Conservation (phyloP, 2,113 vertebrate species). For the Sinocyclocheilus rhinocerous region DNA sequence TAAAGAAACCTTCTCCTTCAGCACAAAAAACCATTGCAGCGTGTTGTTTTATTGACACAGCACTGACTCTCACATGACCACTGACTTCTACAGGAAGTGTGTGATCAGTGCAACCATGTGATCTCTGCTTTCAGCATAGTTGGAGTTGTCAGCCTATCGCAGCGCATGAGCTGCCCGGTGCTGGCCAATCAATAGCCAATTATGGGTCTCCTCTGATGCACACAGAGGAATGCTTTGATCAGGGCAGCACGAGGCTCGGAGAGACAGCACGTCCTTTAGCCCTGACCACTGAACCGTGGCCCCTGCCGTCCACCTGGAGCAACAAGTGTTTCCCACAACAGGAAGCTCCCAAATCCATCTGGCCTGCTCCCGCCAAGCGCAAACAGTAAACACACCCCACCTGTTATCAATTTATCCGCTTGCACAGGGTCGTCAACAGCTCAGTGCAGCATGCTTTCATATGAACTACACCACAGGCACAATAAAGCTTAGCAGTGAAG, state of each 20-base stretch:
- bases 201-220: slow-evolving; percentile 81
- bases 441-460: slow-evolving; percentile 8
- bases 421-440: slow-evolving; percentile 59
- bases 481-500: not conserved
- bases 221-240: slow-evolving; percentile 83
- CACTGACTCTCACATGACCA: slow-evolving; percentile 48
- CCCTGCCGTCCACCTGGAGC: slow-evolving; percentile 77
- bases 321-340: slow-evolving; percentile 56
- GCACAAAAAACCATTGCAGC: not conserved
- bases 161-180: slow-evolving; percentile 55
- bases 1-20: slow-evolving; percentile 31
- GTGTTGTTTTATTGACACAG: not conserved
- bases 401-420: slow-evolving; percentile 68
- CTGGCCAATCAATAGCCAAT: slow-evolving; percentile 83
- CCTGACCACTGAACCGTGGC: slow-evolving; percentile 74
- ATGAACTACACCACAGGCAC: not conserved
- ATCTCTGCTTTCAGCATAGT: slow-evolving; percentile 51
- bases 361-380: slow-evolving; percentile 56
- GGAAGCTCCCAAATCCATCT: slow-evolving; percentile 62
- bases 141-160: slow-evolving; percentile 52
- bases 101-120: slow-evolving; percentile 55
- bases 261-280: slow-evolving; percentile 72
- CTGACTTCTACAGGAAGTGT: slow-evolving; percentile 50
- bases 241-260: slow-evolving; percentile 71
- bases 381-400: slow-evolving; percentile 69